Base-by-base conservation (phyloP, 2,113 vertebrate species). In the Ancistrus triradiatus region DNA sequence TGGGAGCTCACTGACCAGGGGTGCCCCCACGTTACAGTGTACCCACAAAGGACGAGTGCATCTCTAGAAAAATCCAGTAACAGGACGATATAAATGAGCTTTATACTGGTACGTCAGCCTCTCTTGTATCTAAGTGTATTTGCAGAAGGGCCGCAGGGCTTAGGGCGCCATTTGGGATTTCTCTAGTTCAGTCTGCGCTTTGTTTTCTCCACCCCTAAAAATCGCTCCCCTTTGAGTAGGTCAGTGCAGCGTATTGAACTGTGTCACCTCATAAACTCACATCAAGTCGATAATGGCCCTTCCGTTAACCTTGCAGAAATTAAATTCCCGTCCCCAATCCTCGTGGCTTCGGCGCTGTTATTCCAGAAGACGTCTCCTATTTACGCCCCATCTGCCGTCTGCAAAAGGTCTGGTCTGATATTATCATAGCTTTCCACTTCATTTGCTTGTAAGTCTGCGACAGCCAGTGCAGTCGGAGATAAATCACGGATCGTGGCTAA, bases 401-500 rank as follows among this genome's bases (percentile, higher is more conserved):
- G 50, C 18, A 3, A 28, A 59, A 47, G 37, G 51, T 66, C 52
- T 27, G 44, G 15, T 11, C 17, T 5, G 53, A 38, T 49, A 38
- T 58, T 24, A 49, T 27, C 31, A 40, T 2, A 19, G 33, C 33
- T 27, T 66, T 48, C 33, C 33, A 28, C 33, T 49, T 21, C 21
- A 66, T 49, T 28, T 58, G 53, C 53, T 50, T 37, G 63, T 66
- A 24, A 74, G 75, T 73, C 61, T 24, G 44, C 62, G 69, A 71
- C 66, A 59, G 78, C 59, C n/a, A 10, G 66, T 51, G 67, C 74
- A 68, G 73, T 69, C 80, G 66, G 72, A 77, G 77, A 81, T 66
- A 73, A 78, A 77, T 33, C 51, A 22, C 50, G 74, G 78, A 68
- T 40, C 63, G 22, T 63, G 78, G 76, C 66, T 62, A 42, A 59